A percentile compares a stretch with the other conserved stretches of the same genome.
Conservation (phyloP, 1,140 invertebrate species). For the Tribolium madens region DNA sequence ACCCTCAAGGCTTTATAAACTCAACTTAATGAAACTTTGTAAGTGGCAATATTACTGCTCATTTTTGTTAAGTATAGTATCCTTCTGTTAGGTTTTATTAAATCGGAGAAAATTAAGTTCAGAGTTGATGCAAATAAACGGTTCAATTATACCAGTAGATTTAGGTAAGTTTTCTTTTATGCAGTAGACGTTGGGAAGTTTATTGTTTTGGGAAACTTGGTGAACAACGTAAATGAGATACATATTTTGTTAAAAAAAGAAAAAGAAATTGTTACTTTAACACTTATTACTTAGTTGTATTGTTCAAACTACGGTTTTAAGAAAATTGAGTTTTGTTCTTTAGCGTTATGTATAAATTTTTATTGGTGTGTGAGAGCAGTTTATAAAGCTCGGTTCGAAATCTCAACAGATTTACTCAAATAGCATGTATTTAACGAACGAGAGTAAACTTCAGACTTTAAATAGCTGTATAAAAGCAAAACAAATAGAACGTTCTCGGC, state of each 20-base stretch:
- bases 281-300: too few species aligned
- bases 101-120: constrained; percentile 5
- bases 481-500: background rate
- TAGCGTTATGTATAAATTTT: background rate
- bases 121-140: constrained; percentile 3
- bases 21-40: constrained; percentile 7
- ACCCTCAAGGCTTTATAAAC: background rate
- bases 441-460: background rate
- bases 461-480: background rate
- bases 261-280: too few species aligned
- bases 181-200: too few species aligned
- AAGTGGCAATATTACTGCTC: background rate
- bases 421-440: background rate
- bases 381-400: background rate
- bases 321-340: background rate
- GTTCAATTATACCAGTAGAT: constrained; percentile 27
- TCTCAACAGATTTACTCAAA: background rate
- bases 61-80: background rate
- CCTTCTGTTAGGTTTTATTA: constrained; percentile 11
- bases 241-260: background rate
- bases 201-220: too few species aligned
- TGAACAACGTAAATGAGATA: too few species aligned
- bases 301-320: background rate
- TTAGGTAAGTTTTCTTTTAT: too few species aligned
- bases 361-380: background rate